phyloP scores from a whole-genome alignment of 2,888 invertebrate species.

The Eurytoma californica region DNA sequence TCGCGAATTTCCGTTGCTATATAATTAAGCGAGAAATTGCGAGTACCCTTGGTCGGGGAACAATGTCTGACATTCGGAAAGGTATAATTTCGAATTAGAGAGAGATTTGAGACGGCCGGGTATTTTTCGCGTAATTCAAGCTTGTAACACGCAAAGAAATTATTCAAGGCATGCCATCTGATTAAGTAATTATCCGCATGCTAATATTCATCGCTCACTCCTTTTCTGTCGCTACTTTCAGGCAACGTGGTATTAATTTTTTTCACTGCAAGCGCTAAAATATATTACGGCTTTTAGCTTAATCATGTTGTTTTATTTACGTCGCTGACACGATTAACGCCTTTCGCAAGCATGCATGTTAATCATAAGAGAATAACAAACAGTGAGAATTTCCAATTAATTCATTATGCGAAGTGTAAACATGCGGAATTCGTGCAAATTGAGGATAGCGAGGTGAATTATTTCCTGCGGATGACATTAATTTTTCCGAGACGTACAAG shows the following conservation, averaged over 20 bases:
- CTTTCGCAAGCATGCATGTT: too few relatives aligned
- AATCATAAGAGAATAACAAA: too few relatives aligned
- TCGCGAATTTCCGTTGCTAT: slow-evolving; percentile 29
- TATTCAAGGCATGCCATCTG: not conserved
- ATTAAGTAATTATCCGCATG: slow-evolving; percentile 39
- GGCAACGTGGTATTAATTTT: not conserved
- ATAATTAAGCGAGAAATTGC: slow-evolving; percentile 11
- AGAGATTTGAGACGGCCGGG: not conserved
- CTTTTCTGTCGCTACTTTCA: not conserved
- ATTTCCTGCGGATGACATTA: too few relatives aligned
- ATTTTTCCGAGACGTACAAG: too few relatives aligned
- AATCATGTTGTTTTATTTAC: not conserved
- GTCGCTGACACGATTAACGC: too few relatives aligned
- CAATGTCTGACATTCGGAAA: not conserved
- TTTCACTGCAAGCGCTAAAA: not conserved
- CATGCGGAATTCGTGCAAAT: too few relatives aligned
- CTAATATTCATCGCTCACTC: slow-evolving; percentile 12
- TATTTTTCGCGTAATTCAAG: slow-evolving; percentile 16
- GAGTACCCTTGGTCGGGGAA: not conserved
- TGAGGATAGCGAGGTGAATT: too few relatives aligned
- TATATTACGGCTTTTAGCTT: not conserved
- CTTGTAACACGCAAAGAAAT: slow-evolving; percentile 1
- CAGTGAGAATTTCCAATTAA: too few relatives aligned
- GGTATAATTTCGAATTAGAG: slow-evolving; percentile 23
- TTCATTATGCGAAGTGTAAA: too few relatives aligned